phyloP scores from a whole-genome alignment of 2,797 vertebrate genomes.

The Sarcophilus harrisii region DNA sequence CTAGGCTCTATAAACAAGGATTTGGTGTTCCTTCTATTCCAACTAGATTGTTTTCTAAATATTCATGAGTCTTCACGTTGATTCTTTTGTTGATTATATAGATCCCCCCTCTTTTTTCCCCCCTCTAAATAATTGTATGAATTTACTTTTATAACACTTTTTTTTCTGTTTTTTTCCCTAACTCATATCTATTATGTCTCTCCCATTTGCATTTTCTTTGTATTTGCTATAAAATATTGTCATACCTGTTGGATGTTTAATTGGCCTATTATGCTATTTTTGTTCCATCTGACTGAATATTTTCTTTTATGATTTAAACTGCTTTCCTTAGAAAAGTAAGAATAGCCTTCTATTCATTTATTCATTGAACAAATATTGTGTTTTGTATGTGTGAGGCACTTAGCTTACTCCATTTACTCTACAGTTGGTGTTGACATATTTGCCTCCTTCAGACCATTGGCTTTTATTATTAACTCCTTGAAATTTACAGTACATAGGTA shows the following conservation, averaged over 20 bases:
- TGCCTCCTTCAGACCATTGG: not conserved
- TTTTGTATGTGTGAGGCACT: not conserved
- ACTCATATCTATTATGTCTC: not conserved
- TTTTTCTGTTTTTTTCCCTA: not conserved
- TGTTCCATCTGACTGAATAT: not conserved
- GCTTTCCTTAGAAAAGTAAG: not conserved
- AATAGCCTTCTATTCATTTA: not conserved
- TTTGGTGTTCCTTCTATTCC: conserved; percentile 12
- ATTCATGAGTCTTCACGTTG: not conserved
- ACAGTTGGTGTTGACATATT: not conserved
- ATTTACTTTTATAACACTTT: conserved; percentile 18
- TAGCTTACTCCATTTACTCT: not conserved
- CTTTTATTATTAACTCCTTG: not conserved
- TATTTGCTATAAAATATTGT: conserved; percentile 39
- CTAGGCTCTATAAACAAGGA: conserved; percentile 31
- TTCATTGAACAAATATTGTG: not conserved
- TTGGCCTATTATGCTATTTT: conserved; percentile 18
- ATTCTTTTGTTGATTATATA: conserved; percentile 19
- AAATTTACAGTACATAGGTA: not conserved
- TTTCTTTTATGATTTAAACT: not conserved
- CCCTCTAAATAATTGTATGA: not conserved
- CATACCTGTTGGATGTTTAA: not conserved
- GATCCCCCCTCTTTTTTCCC: not conserved
- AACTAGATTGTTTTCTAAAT: not conserved
- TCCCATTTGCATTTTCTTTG: conserved; percentile 16